Evolutionary conservation across 1,140 invertebrate species (phyloP), one percentile per base, ranked within the genome.

Genomic region (Theocolax elegans): DNA sequence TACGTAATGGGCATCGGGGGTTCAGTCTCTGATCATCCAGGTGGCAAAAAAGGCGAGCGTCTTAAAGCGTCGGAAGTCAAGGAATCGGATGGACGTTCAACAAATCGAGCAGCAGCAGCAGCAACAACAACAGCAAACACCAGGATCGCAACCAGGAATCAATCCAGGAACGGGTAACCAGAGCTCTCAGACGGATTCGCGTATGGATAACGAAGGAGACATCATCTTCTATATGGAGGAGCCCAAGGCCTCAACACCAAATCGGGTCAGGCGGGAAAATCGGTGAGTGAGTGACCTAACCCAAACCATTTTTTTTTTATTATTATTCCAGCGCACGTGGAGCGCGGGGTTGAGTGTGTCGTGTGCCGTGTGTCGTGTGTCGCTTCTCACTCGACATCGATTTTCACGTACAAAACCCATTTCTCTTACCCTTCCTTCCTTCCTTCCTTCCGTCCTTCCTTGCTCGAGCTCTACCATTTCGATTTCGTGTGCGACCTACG

Each of bases 21-120:
- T 87, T 87, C 87, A 90, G 88, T 90, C 88, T 85, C 86, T 90
- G 76, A 89, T 91, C 83, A 88, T 90, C 74, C 89, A 92, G 90
- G 91, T 92, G 72, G 90, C 91, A 63, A 92, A 92, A 80, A 91
- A 91, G 78, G 91, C 91, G 42, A 92, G 90, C 74, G 90, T 92
- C 68, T 83, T 93, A 69, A 91, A 92, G 80, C 85, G 91, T 67
- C 83, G 91, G 40, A 92, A 92, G 81, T 92, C 91, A 38, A 86
- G 89, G 71, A 90, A 89, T 66, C 88, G 90, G 66, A 91, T 92
- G 89, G 91, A 92, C 58, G 77, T 69, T 68, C 81, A 78, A 68
- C 80, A 84, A 77, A 44, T 73, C 53, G 69, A 72, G 23, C 75
- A 80, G 56, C 76, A 77, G 17, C 72, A 71, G 25, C 64, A 68